A percentile compares a stretch with the other conserved stretches of the same genome.
These are phyloP conservation scores for Molanna angustata DNA, from an alignment of 2,888 invertebrate genomes.

Conservation along the genomic window DNA sequence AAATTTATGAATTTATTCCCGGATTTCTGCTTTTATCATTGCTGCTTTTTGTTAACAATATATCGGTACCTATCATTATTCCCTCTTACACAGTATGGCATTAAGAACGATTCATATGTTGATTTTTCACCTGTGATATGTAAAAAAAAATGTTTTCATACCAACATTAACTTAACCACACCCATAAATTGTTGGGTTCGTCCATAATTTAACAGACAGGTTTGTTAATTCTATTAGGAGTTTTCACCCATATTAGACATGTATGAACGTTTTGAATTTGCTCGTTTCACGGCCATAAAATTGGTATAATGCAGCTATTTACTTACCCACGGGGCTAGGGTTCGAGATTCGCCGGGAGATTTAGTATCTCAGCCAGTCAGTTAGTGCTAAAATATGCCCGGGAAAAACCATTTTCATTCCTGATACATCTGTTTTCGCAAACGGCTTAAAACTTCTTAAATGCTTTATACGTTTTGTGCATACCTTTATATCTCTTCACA, in stretches of 20 bases:
- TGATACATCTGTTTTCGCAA: conserved; percentile 34
- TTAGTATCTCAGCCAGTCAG: conserved; percentile 30
- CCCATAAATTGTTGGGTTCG: too few species aligned
- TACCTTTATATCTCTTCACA: conserved; percentile 14
- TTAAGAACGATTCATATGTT: too few species aligned
- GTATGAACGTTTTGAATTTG: conserved; percentile 22
- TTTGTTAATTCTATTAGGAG: conserved; percentile 8
- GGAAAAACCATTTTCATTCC: conserved; percentile 33
- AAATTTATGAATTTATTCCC: too few species aligned
- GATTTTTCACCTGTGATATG: too few species aligned
- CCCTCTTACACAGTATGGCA: too few species aligned
- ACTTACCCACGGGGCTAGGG: conserved; percentile 26
- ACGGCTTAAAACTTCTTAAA: conserved; percentile 34
- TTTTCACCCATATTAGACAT: conserved; percentile 8
- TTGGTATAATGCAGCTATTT: conserved; percentile 33
- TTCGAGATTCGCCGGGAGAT: conserved; percentile 27
- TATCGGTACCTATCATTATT: too few species aligned
- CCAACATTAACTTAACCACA: too few species aligned
- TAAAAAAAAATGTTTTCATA: too few species aligned
- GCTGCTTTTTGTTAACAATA: too few species aligned
- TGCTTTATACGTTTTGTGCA: conserved; percentile 30
- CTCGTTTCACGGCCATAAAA: conserved; percentile 28
- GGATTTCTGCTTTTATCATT: too few species aligned
- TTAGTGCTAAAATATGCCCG: conserved; percentile 33
- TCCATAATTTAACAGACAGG: too few species aligned